Percentiles rank a stretch among this genome's conserved stretches.
phyloP scores from a whole-genome alignment of 2,797 vertebrate species.

The Pogonophryne albipinna region DNA sequence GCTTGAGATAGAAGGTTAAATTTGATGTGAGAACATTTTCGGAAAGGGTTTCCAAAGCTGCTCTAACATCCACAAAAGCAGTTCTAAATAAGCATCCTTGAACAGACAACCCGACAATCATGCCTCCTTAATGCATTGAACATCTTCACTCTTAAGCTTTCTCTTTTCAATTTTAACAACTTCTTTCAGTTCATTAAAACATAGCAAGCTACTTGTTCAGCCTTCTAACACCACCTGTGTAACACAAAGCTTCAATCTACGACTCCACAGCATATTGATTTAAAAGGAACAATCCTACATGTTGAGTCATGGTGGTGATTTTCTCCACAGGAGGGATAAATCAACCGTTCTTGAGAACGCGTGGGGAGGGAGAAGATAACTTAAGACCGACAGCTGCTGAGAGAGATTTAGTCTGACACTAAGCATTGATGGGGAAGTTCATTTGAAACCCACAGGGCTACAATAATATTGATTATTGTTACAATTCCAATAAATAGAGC shows the following conservation, averaged over 20 bases:
- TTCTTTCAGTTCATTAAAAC: not conserved
- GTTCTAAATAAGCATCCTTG: not conserved
- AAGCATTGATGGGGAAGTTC: not conserved
- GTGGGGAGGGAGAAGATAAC: not conserved
- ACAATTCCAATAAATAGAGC: not conserved
- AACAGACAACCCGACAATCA: too few relatives aligned
- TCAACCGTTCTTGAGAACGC: not conserved
- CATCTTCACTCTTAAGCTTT: not conserved
- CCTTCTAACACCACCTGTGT: slow-evolving; percentile 3
- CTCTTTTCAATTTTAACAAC: not conserved
- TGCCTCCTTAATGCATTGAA: not conserved
- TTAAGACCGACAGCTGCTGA: not conserved
- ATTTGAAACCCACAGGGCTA: not conserved
- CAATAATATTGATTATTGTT: not conserved
- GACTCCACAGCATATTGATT: slow-evolving; percentile 5
- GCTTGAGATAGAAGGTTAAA: not conserved
- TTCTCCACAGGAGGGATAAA: slow-evolving; percentile 2
- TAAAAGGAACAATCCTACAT: not conserved
- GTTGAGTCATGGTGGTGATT: slow-evolving; percentile 13
- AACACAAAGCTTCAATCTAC: slow-evolving; percentile 5
- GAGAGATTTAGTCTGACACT: not conserved
- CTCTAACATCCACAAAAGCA: not conserved
- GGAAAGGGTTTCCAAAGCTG: not conserved
- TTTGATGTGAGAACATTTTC: not conserved
- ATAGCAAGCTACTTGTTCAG: slow-evolving; percentile 3